Evolutionary conservation across 2,113 vertebrate genomes (phyloP).

Genomic region (Gasterosteus aculeatus): DNA sequence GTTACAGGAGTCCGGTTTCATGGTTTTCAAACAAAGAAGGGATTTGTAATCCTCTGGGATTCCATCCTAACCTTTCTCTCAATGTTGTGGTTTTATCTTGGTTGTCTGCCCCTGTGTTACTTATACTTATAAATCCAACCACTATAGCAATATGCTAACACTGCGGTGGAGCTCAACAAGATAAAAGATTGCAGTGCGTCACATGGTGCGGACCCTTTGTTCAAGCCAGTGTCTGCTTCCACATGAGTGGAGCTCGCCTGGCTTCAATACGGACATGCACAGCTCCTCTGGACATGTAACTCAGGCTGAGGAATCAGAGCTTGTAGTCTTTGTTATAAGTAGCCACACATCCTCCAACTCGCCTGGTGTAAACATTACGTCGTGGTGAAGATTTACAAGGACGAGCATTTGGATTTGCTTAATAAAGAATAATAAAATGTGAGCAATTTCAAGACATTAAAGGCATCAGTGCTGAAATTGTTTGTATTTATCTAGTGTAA

Average conservation of each 20-base stretch:
- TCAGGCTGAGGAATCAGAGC: conserved; percentile 30
- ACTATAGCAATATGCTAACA: conserved; percentile 70
- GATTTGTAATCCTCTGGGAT: conserved; percentile 82
- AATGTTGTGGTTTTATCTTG: conserved; percentile 71
- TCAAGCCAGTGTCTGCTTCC: conserved; percentile 13
- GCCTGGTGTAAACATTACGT: conserved; percentile 41
- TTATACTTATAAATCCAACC: conserved; percentile 78
- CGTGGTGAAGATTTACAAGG: conserved; percentile 17
- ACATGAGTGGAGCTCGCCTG: conserved; percentile 17
- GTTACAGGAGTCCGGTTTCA: conserved; percentile 85
- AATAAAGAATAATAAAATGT: neutral
- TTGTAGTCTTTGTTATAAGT: conserved; percentile 13
- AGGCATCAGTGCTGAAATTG: conserved; percentile 1
- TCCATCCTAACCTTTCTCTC: conserved; percentile 70
- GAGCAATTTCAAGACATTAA: neutral
- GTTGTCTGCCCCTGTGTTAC: conserved; percentile 67
- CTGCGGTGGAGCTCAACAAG: conserved; percentile 46
- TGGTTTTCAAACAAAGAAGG: conserved; percentile 84
- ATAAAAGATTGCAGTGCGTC: conserved; percentile 30
- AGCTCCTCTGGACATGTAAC: conserved; percentile 10
- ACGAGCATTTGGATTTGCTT: conserved; percentile 6
- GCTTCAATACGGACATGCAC: conserved; percentile 32
- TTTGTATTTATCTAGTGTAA: neutral
- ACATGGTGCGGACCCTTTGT: conserved; percentile 27
- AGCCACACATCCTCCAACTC: conserved; percentile 16